A percentile compares a stretch with the other conserved stretches of the same genome.
Evolutionary conservation across 2,888 invertebrate genomes (phyloP).

Genomic region (Rhorus exstirpatorius): DNA sequence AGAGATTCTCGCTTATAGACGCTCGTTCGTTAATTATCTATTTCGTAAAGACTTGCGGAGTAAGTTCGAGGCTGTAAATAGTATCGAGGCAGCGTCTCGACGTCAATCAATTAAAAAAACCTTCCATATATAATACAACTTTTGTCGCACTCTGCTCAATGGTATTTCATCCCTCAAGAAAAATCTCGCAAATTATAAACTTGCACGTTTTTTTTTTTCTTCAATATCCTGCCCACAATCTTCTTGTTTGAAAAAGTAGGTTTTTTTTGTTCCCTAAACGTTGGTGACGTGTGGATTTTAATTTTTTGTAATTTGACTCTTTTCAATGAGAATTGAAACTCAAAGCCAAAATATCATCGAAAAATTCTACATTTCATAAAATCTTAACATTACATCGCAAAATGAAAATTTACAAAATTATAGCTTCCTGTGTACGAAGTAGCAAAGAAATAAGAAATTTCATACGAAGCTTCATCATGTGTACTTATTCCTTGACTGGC

Average conservation of each 20-base stretch:
- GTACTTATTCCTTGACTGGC: too few species aligned
- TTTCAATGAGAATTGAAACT: too few species aligned
- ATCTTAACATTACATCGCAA: too few species aligned
- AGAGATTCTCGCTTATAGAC: neutral
- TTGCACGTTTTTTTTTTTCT: conserved; percentile 27
- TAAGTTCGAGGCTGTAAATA: conserved; percentile 38
- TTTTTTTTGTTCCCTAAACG: too few species aligned
- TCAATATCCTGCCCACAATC: conserved; percentile 1
- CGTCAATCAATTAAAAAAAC: conserved; percentile 42
- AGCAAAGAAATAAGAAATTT: too few species aligned
- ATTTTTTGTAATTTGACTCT: too few species aligned
- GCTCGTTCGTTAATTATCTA: conserved; percentile 25
- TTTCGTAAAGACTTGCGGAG: conserved; percentile 16
- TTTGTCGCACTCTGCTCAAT: conserved; percentile 19
- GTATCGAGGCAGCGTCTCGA: conserved; percentile 9
- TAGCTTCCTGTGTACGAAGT: too few species aligned
- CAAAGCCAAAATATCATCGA: too few species aligned
- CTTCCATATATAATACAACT: conserved; percentile 28
- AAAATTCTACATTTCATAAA: too few species aligned
- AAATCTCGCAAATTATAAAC: conserved; percentile 14
- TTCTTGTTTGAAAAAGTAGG: neutral
- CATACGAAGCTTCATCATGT: too few species aligned
- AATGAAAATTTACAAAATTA: too few species aligned
- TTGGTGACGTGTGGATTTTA: too few species aligned
- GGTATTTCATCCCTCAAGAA: conserved; percentile 2